These are phyloP conservation scores for Halocaridina rubra DNA, from an alignment of 2,888 invertebrate species.

Conservation along the genomic window DNA sequence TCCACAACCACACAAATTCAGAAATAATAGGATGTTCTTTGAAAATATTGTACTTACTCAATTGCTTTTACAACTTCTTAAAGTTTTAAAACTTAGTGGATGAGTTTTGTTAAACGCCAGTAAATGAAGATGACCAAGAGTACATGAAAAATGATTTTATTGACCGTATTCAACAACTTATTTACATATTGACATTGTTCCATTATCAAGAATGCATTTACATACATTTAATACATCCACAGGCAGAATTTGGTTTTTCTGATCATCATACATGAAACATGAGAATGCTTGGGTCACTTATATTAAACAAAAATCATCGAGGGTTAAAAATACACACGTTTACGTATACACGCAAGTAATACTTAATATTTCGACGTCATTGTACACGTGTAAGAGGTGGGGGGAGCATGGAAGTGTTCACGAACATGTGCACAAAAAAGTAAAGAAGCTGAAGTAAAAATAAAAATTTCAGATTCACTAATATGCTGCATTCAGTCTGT, in stretches of 20 bases:
- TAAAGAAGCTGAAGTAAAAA: neutral
- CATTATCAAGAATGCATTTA: conserved; percentile 41
- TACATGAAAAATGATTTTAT: conserved; percentile 55
- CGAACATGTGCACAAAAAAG: neutral
- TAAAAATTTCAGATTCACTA: no score
- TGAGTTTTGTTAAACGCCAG: no score
- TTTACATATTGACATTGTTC: conserved; percentile 56
- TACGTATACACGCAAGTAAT: conserved; percentile 36
- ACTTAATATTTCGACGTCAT: conserved; percentile 39
- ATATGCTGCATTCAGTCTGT: no score
- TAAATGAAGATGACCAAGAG: no score
- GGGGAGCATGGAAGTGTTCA: neutral
- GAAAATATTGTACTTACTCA: neutral
- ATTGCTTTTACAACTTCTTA: neutral
- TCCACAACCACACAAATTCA: no score
- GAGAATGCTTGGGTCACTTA: conserved; percentile 58
- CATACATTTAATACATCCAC: conserved; percentile 46
- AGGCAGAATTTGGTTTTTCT: conserved; percentile 18
- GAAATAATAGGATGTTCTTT: no score
- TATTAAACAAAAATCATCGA: conserved; percentile 28
- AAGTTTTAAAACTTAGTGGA: neutral
- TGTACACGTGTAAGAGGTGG: conserved; percentile 47
- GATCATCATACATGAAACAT: conserved; percentile 53
- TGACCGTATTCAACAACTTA: conserved; percentile 57
- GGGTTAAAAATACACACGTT: conserved; percentile 27